A percentile compares a stretch with the other conserved stretches of the same genome.
Conservation (phyloP, 2,113 vertebrate species). For the Passer montanus region DNA sequence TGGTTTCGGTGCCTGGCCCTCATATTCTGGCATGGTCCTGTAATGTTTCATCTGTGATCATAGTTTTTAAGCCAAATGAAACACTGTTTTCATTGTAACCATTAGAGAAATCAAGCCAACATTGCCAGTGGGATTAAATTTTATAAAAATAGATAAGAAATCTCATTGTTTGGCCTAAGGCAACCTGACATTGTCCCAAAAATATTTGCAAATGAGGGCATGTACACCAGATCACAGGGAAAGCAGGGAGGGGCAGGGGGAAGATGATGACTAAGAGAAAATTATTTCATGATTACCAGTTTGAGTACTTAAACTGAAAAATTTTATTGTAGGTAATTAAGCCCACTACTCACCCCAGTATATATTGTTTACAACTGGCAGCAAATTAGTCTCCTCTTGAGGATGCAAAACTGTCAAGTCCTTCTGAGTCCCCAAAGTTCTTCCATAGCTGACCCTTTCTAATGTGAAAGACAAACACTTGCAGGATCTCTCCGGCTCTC, state of each 20-base stretch:
- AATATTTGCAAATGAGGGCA: neutral
- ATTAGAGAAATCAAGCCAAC: constrained; percentile 29
- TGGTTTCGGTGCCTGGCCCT: neutral
- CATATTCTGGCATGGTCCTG: neutral
- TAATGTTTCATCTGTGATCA: constrained; percentile 20
- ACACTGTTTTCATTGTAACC: constrained; percentile 41
- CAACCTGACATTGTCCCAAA: constrained; percentile 12
- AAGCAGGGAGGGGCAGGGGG: neutral
- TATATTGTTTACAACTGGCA: neutral
- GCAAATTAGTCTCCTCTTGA: neutral
- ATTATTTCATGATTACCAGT: neutral
- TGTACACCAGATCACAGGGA: neutral
- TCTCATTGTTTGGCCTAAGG: constrained; percentile 13
- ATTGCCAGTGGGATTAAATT: constrained; percentile 20
- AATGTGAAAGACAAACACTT: neutral
- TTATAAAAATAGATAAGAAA: constrained; percentile 51
- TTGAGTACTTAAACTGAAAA: neutral
- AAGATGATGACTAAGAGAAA: neutral
- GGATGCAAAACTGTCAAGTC: neutral
- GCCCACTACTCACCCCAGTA: neutral
- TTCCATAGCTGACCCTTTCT: neutral
- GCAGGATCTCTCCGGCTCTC: neutral
- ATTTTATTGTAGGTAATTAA: neutral
- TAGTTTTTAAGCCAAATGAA: constrained; percentile 43
- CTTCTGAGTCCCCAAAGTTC: neutral